phyloP scores from a whole-genome alignment of 2,113 vertebrate genomes.

The Electrona antarctica region DNA sequence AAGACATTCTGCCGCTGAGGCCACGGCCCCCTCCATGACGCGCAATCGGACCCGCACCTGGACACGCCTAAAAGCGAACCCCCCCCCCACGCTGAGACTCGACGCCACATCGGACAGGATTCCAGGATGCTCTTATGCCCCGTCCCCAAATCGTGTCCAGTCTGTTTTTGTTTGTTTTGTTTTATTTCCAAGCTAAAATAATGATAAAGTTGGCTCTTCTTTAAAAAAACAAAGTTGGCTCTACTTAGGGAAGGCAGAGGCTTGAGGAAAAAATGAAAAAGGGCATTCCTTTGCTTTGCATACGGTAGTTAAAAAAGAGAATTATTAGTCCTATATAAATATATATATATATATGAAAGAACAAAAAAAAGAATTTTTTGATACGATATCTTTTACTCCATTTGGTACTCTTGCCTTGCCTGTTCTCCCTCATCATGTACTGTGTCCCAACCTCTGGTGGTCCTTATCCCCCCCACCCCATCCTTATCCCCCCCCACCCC shows the following conservation, averaged over 20 bases:
- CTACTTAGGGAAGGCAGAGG: conserved; percentile 46
- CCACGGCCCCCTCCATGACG: not conserved
- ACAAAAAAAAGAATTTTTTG: conserved; percentile 71
- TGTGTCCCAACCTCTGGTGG: conserved; percentile 4
- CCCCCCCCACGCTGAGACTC: conserved; percentile 39
- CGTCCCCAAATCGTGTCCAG: conserved; percentile 48
- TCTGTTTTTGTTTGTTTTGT: conserved; percentile 22
- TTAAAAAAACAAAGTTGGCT: conserved; percentile 38
- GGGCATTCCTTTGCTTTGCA: conserved; percentile 77
- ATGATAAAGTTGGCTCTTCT: conserved; percentile 30
- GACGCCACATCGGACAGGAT: conserved; percentile 56
- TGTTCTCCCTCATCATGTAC: too few relatives aligned
- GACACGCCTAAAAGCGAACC: conserved; percentile 35
- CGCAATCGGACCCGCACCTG: conserved; percentile 16
- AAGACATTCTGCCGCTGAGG: conserved; percentile 94
- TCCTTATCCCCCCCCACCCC: conserved; percentile 9
- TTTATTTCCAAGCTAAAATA: conserved; percentile 23
- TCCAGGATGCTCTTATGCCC: conserved; percentile 47
- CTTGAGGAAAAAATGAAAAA: conserved; percentile 54
- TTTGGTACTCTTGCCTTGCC: conserved; percentile 77
- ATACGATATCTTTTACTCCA: conserved; percentile 79
- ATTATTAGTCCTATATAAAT: conserved; percentile 78
- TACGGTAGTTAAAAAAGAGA: conserved; percentile 69
- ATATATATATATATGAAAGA: conserved; percentile 73
- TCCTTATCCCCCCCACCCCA: conserved; percentile 5